Base-by-base conservation (phyloP, 2,113 vertebrate genomes). In the Cathartes aura region DNA sequence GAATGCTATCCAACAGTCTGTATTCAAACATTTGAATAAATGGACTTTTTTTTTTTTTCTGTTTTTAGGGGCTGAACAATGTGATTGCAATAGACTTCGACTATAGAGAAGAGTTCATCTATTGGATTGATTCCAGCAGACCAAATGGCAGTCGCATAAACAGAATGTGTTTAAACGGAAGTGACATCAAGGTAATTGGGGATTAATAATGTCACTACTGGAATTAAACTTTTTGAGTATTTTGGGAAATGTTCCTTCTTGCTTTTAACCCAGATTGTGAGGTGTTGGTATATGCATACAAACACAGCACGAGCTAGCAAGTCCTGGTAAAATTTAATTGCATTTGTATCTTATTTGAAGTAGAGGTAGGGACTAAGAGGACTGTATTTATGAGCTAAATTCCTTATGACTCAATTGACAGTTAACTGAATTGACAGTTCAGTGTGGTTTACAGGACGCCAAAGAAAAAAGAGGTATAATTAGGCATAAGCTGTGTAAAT, bases 31-130 rank as follows among this genome's bases (percentile, higher is more conserved):
- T 62, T 80, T 81, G 50, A 95, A 90, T 67, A 78, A 86, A 47
- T 53, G 2, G 53, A 38, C 22, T 18, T 81, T 81, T 68, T 42
- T 19, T 23, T 27, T 19, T 27, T 27, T 50, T 5, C 48, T 50
- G 2, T 80, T 97, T 95, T 90, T 98, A 99, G 99, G 99, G 99
- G 45, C 98, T 99, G 88, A 99, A 99, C 98, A 99, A 99, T 97
- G 99, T 99, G 96, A 99, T 99, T 98, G 99, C 99, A 96, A 98
- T 99, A 96, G 99, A 99, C 96, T 99, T 99, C 93, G 99, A 99
- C 98, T 99, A 99, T 93, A 99, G 99, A 98, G 99, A 99, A 96
- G 99, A 99, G 96, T 99, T 99, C 72, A 99, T 99, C 97, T 99
- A 99, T 90, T 99, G 99, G 99, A 99, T 99, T 95, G 99, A 99